A percentile compares a stretch with the other conserved stretches of the same genome.
phyloP scores from a whole-genome alignment of 2,888 invertebrate species.

The Acleris cristana region DNA sequence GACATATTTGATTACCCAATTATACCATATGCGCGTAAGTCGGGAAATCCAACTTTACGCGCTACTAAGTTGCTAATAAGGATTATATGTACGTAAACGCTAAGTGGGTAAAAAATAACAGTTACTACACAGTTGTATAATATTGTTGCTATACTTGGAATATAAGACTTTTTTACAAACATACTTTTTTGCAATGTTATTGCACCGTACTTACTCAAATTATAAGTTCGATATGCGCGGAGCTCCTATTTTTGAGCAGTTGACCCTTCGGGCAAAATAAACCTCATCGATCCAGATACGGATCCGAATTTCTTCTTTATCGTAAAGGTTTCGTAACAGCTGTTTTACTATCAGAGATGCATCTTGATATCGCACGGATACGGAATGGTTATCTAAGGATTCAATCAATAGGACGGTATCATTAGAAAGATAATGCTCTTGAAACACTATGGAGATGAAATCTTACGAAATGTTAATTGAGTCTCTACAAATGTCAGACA shows the following conservation, averaged over 20 bases:
- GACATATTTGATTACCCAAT: conserved; percentile 45
- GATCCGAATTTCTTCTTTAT: neutral
- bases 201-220: too few species aligned
- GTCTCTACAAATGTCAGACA: too few species aligned
- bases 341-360: neutral
- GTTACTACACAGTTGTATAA: conserved; percentile 23
- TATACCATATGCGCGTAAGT: conserved; percentile 33
- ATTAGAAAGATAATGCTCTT: too few species aligned
- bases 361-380: conserved; percentile 25
- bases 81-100: conserved; percentile 9
- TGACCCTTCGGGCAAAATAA: too few species aligned
- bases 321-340: conserved; percentile 14
- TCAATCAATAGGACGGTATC: too few species aligned
- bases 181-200: too few species aligned
- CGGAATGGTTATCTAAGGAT: conserved; percentile 6
- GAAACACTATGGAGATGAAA: too few species aligned
- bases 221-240: too few species aligned
- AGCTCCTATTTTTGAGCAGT: too few species aligned
- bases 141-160: neutral
- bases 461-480: too few species aligned
- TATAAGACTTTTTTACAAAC: too few species aligned
- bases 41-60: conserved; percentile 30
- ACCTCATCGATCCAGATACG: too few species aligned
- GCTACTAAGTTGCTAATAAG: conserved; percentile 24
- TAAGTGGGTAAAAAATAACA: conserved; percentile 38